Percentiles rank a stretch among this genome's conserved stretches.
Evolutionary conservation across 2,113 vertebrate species (phyloP).

Genomic region (Rousettus leschenaultii): DNA sequence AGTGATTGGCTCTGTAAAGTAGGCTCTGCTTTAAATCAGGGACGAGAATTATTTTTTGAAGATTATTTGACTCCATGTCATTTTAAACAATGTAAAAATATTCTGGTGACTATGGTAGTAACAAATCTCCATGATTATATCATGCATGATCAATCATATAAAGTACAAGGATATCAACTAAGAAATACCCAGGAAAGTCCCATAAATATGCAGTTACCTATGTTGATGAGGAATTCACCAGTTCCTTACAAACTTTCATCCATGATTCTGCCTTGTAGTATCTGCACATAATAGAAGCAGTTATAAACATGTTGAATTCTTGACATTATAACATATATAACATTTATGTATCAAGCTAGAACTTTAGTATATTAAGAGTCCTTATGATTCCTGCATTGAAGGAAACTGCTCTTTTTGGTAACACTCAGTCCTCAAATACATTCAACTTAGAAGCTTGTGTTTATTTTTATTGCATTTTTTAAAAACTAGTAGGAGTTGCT

Average conservation of each 20-base stretch:
- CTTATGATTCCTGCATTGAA: background rate
- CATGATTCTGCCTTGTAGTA: background rate
- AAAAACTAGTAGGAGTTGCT: background rate
- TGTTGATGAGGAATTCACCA: background rate
- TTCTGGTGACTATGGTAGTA: background rate
- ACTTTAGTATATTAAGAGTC: background rate
- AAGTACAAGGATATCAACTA: background rate
- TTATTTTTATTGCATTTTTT: background rate
- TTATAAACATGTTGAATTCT: background rate
- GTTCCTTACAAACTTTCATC: background rate
- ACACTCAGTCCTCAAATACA: background rate
- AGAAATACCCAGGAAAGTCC: background rate
- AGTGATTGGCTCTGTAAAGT: background rate
- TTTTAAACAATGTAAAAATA: constrained; percentile 49
- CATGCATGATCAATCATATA: background rate
- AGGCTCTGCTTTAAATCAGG: background rate
- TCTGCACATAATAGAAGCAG: background rate
- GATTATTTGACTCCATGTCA: background rate
- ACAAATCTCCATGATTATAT: constrained; percentile 17
- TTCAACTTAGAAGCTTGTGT: background rate
- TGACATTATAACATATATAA: background rate
- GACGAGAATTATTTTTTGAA: constrained; percentile 9
- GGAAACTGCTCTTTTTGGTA: background rate
- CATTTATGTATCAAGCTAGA: background rate
- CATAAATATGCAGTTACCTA: background rate